Conservation (phyloP, 2,888 invertebrate genomes). For the Cheilosia urbana region DNA sequence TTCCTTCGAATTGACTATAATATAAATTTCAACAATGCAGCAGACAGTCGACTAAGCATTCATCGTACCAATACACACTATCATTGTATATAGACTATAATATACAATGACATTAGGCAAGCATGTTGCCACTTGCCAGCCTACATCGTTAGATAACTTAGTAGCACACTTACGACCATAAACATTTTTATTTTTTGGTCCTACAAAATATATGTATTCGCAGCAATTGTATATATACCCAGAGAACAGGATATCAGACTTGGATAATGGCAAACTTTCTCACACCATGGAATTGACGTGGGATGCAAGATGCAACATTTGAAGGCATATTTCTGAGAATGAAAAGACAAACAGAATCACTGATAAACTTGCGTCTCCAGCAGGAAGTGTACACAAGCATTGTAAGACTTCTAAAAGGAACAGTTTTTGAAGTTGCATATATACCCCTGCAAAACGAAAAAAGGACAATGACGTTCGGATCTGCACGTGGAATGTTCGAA, state of each 20-base stretch:
- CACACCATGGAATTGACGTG: constrained; percentile 5
- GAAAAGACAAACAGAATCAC: constrained; percentile 33
- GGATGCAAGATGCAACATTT: constrained; percentile 20
- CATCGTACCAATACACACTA: too few species aligned
- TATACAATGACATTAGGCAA: too few species aligned
- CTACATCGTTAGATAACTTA: too few species aligned
- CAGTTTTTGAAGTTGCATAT: background rate
- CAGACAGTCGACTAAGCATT: too few species aligned
- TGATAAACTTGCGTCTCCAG: constrained; percentile 16
- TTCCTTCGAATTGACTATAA: too few species aligned
- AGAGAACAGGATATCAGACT: constrained; percentile 23
- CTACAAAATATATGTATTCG: background rate
- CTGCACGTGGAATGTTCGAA: too few species aligned
- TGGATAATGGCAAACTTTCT: constrained; percentile 14
- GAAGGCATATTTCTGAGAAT: constrained; percentile 14
- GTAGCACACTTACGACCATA: too few species aligned
- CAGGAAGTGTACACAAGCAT: constrained; percentile 8
- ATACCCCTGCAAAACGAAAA: background rate
- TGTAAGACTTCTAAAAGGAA: constrained; percentile 6
- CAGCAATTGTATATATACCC: background rate
- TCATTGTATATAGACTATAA: too few species aligned
- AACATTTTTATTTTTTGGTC: constrained; percentile 13
- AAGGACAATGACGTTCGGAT: too few species aligned
- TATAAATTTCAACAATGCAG: too few species aligned
- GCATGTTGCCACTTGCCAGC: too few species aligned